These are phyloP conservation scores for Drosophila falleni DNA, from an alignment of 2,888 invertebrate species.

Conservation along the genomic window DNA sequence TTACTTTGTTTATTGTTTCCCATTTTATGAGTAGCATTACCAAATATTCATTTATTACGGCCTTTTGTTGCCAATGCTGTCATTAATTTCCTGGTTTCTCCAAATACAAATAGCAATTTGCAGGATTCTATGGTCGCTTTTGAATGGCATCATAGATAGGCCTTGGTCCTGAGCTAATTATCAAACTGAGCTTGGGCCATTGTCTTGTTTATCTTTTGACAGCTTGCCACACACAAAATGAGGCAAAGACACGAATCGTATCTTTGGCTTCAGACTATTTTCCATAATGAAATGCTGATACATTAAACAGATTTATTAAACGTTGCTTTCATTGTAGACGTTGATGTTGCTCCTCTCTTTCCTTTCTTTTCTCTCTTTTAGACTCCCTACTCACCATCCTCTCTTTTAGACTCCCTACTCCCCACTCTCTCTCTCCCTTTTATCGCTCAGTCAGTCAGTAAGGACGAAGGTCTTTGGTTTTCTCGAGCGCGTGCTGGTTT, in stretches of 20 bases:
- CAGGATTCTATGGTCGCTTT: not conserved
- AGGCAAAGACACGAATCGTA: constrained; percentile 3
- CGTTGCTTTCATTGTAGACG: constrained; percentile 41
- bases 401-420: not conserved
- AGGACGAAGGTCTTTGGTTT: constrained; percentile 25
- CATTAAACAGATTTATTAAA: constrained; percentile 78
- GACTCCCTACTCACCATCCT: not conserved
- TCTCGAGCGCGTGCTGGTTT: constrained; percentile 59
- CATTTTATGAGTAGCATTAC: not conserved
- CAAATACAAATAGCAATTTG: constrained; percentile 9
- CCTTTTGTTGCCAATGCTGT: constrained; percentile 17
- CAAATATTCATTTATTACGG: constrained; percentile 16
- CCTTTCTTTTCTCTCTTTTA: not conserved
- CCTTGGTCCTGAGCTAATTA: constrained; percentile 56
- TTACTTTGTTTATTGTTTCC: not conserved
- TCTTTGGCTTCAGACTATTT: constrained; percentile 36
- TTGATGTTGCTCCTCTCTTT: too few species aligned
- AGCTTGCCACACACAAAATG: constrained; percentile 32
- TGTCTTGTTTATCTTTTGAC: constrained; percentile 55
- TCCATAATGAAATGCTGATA: constrained; percentile 69
- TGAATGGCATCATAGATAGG: constrained; percentile 7
- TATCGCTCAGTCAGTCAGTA: constrained; percentile 2
- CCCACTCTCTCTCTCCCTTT: constrained; percentile 6
- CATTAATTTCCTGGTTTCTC: constrained; percentile 30
- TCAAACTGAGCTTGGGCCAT: constrained; percentile 38